Conservation (phyloP, 2,797 vertebrate species). For the Lacerta bilineata region DNA sequence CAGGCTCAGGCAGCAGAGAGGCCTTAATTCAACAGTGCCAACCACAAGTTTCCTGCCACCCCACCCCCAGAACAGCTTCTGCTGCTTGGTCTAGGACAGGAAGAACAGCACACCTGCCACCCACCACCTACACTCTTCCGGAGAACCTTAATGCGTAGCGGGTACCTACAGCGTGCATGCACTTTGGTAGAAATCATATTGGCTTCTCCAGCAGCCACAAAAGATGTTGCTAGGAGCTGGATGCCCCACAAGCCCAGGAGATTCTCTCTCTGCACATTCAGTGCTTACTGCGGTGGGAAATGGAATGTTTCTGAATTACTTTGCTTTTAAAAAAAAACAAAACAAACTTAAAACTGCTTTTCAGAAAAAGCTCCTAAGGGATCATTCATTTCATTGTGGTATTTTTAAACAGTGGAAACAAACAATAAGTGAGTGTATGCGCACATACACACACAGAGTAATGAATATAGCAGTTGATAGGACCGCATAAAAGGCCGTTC, state of each 20-base stretch:
- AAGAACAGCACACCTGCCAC: constrained; percentile 20
- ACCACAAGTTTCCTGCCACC: constrained; percentile 43
- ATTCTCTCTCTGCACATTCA: background rate
- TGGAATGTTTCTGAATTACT: background rate
- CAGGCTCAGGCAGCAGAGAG: background rate
- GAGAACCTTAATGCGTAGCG: background rate
- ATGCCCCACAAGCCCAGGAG: background rate
- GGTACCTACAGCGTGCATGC: background rate
- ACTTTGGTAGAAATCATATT: background rate
- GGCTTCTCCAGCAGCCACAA: background rate
- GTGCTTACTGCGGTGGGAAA: too few species aligned
- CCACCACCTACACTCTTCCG: too few species aligned
- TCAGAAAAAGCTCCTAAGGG: background rate
- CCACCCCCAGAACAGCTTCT: background rate
- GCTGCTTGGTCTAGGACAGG: background rate
- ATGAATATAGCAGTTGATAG: background rate
- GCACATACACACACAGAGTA: background rate
- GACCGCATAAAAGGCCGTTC: background rate
- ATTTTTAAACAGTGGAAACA: background rate
- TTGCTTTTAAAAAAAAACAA: background rate
- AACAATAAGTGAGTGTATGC: background rate
- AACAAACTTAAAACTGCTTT: background rate
- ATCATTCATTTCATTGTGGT: background rate
- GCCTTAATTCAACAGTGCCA: background rate
- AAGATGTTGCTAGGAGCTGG: background rate